These are phyloP conservation scores for Teleiodes luculella DNA, from an alignment of 2,888 invertebrate species.

Conservation along the genomic window DNA sequence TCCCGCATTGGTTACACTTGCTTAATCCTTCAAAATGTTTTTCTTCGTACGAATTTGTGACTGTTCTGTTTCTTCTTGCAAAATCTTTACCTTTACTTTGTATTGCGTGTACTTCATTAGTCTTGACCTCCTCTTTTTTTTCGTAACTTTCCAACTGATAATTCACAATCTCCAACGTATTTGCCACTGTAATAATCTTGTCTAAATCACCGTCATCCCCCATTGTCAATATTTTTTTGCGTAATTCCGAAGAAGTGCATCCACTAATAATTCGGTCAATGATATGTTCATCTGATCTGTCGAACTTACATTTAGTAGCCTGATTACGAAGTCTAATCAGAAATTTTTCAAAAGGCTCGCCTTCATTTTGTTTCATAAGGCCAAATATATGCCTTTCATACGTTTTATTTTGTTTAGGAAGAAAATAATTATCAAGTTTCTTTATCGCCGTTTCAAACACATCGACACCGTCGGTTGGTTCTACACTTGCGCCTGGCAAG, in stretches of 20 bases:
- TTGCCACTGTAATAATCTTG: background rate
- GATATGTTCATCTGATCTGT: background rate
- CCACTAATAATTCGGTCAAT: background rate
- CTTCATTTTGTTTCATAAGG: background rate
- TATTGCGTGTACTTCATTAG: too few species aligned
- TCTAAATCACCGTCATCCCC: background rate
- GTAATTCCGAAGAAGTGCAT: background rate
- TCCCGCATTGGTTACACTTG: constrained; percentile 17
- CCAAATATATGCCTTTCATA: background rate
- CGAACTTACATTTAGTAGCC: background rate
- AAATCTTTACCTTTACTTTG: background rate
- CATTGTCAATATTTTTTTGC: background rate
- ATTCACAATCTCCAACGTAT: background rate
- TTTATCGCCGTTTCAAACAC: constrained; percentile 16
- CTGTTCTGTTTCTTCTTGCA: too few species aligned
- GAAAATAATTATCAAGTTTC: constrained; percentile 19
- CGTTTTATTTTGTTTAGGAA: constrained; percentile 18
- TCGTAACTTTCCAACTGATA: background rate
- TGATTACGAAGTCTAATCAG: background rate
- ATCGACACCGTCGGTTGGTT: background rate
- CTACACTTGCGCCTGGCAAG: background rate
- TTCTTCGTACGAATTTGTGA: background rate
- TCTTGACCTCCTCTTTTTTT: too few species aligned
- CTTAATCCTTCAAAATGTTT: background rate
- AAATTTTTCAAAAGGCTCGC: background rate